Base-by-base conservation (phyloP, 2,797 vertebrate species). In the Heterohyrax brucei region DNA sequence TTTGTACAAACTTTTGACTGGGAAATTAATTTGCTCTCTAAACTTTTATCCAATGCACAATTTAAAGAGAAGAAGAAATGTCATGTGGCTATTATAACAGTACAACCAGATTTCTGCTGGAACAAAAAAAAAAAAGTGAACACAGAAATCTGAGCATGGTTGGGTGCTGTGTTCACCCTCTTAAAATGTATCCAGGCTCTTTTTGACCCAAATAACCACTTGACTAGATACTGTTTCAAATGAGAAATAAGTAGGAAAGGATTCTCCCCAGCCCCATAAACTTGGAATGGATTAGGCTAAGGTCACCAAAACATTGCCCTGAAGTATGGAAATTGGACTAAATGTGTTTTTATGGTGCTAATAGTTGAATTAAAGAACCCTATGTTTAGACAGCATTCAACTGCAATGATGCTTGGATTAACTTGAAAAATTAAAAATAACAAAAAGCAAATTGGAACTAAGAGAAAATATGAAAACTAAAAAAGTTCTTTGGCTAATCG, bases 171-270 rank as follows among this genome's bases (percentile, higher is more conserved):
- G 28, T 90, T 82, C 18, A 8, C 14, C 72, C 9, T n/a, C 9
- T 70, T 72, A 19, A 16, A 80, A 50, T 61, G 26, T 7, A 53
- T 73, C 21, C 61, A 18, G 77, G 61, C 8, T 87, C 16, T 81
- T 33, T 96, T 95, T 21, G 46, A 92, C 64, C 72, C 75, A 66
- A 72, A 70, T 90, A 70, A 7, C 12, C 78, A 61, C 53, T 48
- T 79, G 21, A 81, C 46, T 48, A 12, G 44, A 26, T 48, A 76
- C 75, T 48, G 13, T 26, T 77, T 77, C 26, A 77, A 77, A 66
- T 83, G 79, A 66, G n/a, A 80, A 61, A 2, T 30, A 72, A 73
- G 66, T 56, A 9, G 10, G 59, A 87, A 73, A 61, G 16, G n/a
- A 22, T 10, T 48, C 10, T 61, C 77, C 44, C 18, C 33, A 16